Conservation (phyloP, 2,113 vertebrate species). For the Pygathrix nemaeus region DNA sequence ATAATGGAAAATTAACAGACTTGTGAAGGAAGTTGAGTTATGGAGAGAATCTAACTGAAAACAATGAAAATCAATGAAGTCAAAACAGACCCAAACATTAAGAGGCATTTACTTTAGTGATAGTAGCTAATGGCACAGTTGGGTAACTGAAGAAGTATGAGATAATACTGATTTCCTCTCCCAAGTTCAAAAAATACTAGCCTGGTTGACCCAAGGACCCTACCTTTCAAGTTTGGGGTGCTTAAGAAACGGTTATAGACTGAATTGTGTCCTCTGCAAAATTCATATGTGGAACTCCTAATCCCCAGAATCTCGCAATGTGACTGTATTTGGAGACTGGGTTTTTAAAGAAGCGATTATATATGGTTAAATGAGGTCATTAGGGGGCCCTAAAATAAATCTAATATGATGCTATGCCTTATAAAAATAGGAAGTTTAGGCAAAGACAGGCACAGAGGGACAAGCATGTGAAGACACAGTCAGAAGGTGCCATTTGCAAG, state of each 20-base stretch:
- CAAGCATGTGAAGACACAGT: not conserved
- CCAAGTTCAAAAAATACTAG: not conserved
- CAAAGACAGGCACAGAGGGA: not conserved
- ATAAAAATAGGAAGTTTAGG: not conserved
- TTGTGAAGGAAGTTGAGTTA: not conserved
- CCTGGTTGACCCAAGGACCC: not conserved
- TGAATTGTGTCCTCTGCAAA: not conserved
- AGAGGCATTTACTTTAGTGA: constrained; percentile 22
- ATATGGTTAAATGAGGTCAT: not conserved
- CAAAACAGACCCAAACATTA: constrained; percentile 5
- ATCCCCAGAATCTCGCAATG: not conserved
- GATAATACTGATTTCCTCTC: not conserved
- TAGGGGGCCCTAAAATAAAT: not conserved
- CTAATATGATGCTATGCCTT: not conserved
- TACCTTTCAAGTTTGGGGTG: not conserved
- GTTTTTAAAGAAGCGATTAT: not conserved
- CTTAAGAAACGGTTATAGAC: not conserved
- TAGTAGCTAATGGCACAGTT: not conserved
- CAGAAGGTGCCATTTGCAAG: not conserved
- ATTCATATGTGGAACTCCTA: not conserved
- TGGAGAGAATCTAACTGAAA: constrained; percentile 16
- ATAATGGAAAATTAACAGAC: not conserved
- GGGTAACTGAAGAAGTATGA: not conserved
- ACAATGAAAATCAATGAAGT: constrained; percentile 39
- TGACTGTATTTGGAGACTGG: not conserved